phyloP scores from a whole-genome alignment of 2,797 vertebrate genomes.

The Enteromius anoplus region DNA sequence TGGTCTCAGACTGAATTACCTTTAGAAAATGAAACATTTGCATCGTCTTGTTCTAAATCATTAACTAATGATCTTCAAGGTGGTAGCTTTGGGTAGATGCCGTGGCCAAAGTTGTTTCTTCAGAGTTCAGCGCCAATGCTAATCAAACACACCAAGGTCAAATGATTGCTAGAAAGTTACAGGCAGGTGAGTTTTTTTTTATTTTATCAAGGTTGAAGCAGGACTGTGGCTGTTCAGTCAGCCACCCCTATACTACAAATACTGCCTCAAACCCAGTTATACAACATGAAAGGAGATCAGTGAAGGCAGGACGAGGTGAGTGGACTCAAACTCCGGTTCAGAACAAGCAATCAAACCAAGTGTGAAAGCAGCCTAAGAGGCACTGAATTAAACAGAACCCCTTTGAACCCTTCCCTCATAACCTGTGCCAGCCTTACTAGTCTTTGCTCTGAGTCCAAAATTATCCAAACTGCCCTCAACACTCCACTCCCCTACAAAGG shows the following conservation, averaged over 20 bases:
- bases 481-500: neutral
- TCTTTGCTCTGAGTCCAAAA: slow-evolving; percentile 53
- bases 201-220: neutral
- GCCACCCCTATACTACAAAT: neutral
- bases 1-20: neutral
- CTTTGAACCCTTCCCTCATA: slow-evolving; percentile 33
- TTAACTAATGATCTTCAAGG: neutral
- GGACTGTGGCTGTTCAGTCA: neutral
- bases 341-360: neutral
- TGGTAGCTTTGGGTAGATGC: neutral
- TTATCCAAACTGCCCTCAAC: slow-evolving; percentile 15
- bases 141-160: neutral
- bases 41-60: neutral
- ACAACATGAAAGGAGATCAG: neutral
- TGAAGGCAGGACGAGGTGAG: neutral
- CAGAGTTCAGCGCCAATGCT: neutral
- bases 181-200: neutral
- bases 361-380: slow-evolving; percentile 23
- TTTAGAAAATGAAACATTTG: neutral
- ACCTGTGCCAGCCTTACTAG: slow-evolving; percentile 42
- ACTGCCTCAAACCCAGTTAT: neutral
- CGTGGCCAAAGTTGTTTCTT: neutral
- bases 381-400: slow-evolving; percentile 28
- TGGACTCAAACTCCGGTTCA: neutral
- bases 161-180: neutral